Evolutionary conservation across 2,888 invertebrate genomes (phyloP), one percentile per base, ranked within the genome.

Genomic region (Drosophila tripunctata): DNA sequence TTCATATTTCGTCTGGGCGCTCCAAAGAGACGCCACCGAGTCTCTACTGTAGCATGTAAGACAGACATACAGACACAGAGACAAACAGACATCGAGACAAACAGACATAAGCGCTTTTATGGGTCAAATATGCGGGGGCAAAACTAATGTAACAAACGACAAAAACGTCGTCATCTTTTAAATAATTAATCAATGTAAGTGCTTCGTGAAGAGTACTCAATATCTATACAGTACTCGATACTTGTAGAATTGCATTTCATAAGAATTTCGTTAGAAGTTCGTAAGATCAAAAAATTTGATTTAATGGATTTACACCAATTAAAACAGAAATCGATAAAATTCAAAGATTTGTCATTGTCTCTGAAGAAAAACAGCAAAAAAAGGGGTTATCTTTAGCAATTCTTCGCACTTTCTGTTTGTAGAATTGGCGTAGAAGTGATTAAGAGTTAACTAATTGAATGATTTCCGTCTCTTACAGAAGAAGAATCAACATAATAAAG

Each of bases 161-260:
- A 21, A 21, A 7, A 12, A 43, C 64, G 60, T 57, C 74, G 76
- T 75, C 74, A 75, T 74, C 64, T 44, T 57, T 45, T 45, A 15
- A 52, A 17, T 54, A 71, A 75, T 74, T 74, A 74, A 75, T 73
- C 75, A 61, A 43, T 65, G 27, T 41, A 60, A 35, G 27, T 21
- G 41, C 45, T 55, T 38, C 10, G 5, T 38, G 17, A 4, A 22
- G 33, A 21, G 14, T 21, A 45, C 30, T 30, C 30, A 5, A 6
- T 36, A n/a, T 17, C 4, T 5, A 17, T 8, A 8, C 24, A 5
- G 5, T 17, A 45, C 35, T 48, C 47, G 15, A 48, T 48, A 48
- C 6, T 48, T 15, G 33, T 14, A 35, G 22, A 22, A 22, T 22
- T 48, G 33, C 15, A 22, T 33, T 44, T 44, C 5, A 36, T 24